phyloP scores from a whole-genome alignment of 2,797 vertebrate genomes.

The Melanotaenia parkinsoni region DNA sequence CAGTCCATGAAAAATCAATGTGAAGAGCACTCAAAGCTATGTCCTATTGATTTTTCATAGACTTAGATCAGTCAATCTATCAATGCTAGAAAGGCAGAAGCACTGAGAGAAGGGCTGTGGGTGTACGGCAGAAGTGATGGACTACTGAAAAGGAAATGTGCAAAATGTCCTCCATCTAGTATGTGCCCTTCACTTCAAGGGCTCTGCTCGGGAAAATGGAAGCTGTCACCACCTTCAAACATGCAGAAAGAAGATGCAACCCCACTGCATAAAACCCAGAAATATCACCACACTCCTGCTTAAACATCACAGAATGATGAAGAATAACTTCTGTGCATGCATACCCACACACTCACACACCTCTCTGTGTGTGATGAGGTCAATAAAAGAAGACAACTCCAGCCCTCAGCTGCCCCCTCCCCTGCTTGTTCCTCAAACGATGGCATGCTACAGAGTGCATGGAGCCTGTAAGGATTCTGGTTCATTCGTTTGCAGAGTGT shows the following conservation, averaged over 20 bases:
- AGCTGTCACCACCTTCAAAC: constrained; percentile 61
- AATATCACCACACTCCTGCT: constrained; percentile 31
- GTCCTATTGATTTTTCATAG: constrained; percentile 74
- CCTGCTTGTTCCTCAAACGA: constrained; percentile 43
- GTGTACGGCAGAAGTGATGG: constrained; percentile 46
- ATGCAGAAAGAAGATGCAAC: constrained; percentile 41
- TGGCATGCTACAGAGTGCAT: constrained; percentile 38
- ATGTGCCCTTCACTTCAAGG: constrained; percentile 69
- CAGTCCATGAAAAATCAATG: constrained; percentile 64
- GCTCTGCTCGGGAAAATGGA: constrained; percentile 56
- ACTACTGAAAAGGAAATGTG: constrained; percentile 56
- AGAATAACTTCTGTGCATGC: constrained; percentile 30
- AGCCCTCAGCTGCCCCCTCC: constrained; percentile 51
- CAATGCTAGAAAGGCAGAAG: constrained; percentile 43
- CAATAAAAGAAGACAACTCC: constrained; percentile 56
- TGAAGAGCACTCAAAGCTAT: constrained; percentile 59
- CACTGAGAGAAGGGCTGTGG: constrained; percentile 15
- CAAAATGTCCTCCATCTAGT: constrained; percentile 56
- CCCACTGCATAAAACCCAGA: constrained; percentile 16
- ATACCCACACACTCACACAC: constrained; percentile 14
- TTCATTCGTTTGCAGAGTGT: constrained; percentile 64
- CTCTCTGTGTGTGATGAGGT: constrained; percentile 45
- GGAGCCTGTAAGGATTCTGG: constrained; percentile 47
- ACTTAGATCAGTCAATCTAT: constrained; percentile 72
- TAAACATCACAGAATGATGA: constrained; percentile 40